Conservation (phyloP, 2,797 vertebrate genomes). For the Prunella strophiata region DNA sequence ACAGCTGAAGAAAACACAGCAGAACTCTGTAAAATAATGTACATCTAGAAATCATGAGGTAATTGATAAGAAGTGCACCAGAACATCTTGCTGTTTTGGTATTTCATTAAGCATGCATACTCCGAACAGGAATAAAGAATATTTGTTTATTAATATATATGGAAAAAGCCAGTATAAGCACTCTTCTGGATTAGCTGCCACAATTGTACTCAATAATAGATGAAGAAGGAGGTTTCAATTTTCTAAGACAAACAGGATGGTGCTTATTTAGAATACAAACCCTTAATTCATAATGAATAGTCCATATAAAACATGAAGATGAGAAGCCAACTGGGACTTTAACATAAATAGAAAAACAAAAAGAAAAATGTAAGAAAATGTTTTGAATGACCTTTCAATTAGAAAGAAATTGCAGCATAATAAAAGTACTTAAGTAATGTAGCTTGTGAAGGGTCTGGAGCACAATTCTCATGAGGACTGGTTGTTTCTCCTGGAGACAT, state of each 20-base stretch:
- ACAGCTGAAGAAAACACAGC: neutral
- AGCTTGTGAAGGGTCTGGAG: neutral
- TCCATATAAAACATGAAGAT: neutral
- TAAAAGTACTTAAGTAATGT: neutral
- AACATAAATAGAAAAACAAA: neutral
- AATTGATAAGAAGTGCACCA: neutral
- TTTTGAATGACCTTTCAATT: neutral
- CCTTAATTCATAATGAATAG: neutral
- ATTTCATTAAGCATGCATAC: conserved; percentile 1
- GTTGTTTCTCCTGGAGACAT: neutral
- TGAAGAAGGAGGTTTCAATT: neutral
- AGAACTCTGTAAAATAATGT: neutral
- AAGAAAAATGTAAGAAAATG: neutral
- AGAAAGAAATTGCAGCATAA: neutral
- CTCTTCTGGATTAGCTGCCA: neutral
- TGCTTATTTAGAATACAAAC: neutral
- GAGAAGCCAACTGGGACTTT: neutral
- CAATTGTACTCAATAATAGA: neutral
- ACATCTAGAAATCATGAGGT: neutral
- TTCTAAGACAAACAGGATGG: neutral
- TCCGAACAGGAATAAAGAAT: neutral
- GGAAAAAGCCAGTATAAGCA: neutral
- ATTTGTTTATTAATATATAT: neutral
- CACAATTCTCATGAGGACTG: neutral
- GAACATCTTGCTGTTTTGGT: neutral